Evolutionary conservation across 2,797 vertebrate species (phyloP), one percentile per base, ranked within the genome.

Genomic region (Aselliscus stoliczkanus): DNA sequence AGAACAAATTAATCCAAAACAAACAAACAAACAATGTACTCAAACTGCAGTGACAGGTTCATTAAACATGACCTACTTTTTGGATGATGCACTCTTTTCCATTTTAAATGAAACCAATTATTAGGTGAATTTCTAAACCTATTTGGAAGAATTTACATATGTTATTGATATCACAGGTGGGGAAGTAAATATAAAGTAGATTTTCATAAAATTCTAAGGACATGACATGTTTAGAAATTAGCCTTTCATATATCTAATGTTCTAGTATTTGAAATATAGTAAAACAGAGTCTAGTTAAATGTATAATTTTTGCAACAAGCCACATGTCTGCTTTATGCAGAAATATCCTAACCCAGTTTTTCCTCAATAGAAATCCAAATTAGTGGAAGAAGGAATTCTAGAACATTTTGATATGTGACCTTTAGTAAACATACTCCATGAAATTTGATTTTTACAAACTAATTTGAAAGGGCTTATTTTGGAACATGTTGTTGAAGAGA

Each of bases 401-500:
- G 42, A 73, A 56, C 37, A 86, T 79, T 88, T 96, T 44, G 31
- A 37, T 92, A 67, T 73, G 17, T 96, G 89, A 96, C 80, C 93
- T 96, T 96, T 95, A 82, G 62, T 82, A 96, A 97, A 85, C n/a
- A 79, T 79, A 58, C 34, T 75, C 23, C 42, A 64, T 47, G 34
- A 90, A 95, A 97, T 94, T 83, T 69, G 31, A 95, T 92, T 93
- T 86, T 42, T n/a, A 88, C 20, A 84, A 95, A 96, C 90, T 96
- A 95, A 93, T 96, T 96, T 76, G 47, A 92, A 95, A 87, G 3
- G 39, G n/a, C 50, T 96, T 86, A 92, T 58, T 81, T 94, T 90
- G 83, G 20, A 93, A 54, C 42, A 67, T 79, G 23, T 79, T 86
- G 2, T 50, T 62, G 50, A 93, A 88, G 31, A 75, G 34, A 94